Base-by-base conservation (phyloP, 1,140 invertebrate genomes). In the Aphelinus atriplicis region DNA sequence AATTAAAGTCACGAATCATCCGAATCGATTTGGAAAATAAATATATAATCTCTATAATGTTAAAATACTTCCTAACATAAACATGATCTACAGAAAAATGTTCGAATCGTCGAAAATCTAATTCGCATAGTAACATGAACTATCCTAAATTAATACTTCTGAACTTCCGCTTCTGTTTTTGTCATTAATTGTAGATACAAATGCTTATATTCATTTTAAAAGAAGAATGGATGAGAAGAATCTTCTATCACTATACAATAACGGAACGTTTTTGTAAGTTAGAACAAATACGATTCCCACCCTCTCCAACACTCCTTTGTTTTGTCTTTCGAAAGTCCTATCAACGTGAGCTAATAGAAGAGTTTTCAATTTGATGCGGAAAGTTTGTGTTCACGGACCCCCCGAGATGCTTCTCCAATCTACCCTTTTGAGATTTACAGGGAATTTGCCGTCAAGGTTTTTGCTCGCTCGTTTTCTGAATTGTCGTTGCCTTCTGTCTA, bases 251-350 rank as follows among this genome's bases (percentile, higher is more conserved):
- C 46, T 45, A 64, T 56, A 75, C 66, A 56, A 43, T 63, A 7
- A 3, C 26, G 53, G 42, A 65, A 48, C 53, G 48, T 50, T 73
- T 73, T 46, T 26, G 1, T 57, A 67, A 70, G 66, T 75, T 71
- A 75, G 60, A 75, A 75, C 67, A 70, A 75, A 65, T 60, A 65
- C 67, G 42, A 47, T 53, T 75, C 61, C 10, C 60, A 42, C 53
- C 43, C 42, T 45, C 10, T 57, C 55, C 55, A 3, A 2, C 7
- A 1, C 53, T 47, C 42, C 9, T 47, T 56, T 58, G 60, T 67
- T 47, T 61, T 69, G 1, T 65, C 7, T 65, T 64, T 70, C 43
- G 51, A 68, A 47, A 62, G 56, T 69, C 50, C 60, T 6, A 42
- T 56, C 50, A 26, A 48, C 42, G 43, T 55, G 10, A 63, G 7